Conservation (phyloP, 2,888 invertebrate genomes). For the Ephialtes manifestator region DNA sequence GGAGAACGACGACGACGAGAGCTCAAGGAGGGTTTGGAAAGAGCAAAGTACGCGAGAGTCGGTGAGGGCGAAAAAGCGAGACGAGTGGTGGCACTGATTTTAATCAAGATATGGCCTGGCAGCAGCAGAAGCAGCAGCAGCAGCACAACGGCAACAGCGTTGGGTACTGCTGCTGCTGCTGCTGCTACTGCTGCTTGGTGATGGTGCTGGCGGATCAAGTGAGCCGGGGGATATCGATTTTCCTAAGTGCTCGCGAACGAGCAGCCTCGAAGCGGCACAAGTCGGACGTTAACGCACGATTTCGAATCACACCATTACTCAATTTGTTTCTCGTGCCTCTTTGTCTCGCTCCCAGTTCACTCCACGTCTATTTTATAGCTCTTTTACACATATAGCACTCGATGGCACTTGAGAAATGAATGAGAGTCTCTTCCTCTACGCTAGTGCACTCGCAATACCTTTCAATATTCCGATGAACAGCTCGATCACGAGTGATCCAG, state of each 20-base stretch:
- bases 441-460: neutral
- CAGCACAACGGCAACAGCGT: conserved; percentile 59
- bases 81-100: conserved; percentile 83
- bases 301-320: conserved; percentile 69
- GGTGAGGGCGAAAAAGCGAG: conserved; percentile 72
- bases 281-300: conserved; percentile 69
- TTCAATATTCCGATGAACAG: neutral
- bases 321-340: conserved; percentile 64
- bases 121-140: conserved; percentile 75
- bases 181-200: conserved; percentile 45
- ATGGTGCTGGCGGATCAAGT: conserved; percentile 80
- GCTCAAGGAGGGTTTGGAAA: conserved; percentile 60
- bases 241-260: conserved; percentile 81
- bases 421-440: neutral
- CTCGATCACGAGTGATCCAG: neutral
- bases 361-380: conserved; percentile 38
- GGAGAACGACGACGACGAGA: conserved; percentile 47
- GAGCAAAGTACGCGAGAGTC: conserved; percentile 66
- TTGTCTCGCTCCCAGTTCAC: conserved; percentile 27
- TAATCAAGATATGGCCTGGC: conserved; percentile 86
- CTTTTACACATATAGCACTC: conserved; percentile 17
- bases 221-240: conserved; percentile 84
- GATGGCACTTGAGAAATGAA: conserved; percentile 31
- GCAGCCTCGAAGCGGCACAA: conserved; percentile 70
- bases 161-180: conserved; percentile 32